phyloP scores from a whole-genome alignment of 2,888 invertebrate species.

The Monopis laevigella region DNA sequence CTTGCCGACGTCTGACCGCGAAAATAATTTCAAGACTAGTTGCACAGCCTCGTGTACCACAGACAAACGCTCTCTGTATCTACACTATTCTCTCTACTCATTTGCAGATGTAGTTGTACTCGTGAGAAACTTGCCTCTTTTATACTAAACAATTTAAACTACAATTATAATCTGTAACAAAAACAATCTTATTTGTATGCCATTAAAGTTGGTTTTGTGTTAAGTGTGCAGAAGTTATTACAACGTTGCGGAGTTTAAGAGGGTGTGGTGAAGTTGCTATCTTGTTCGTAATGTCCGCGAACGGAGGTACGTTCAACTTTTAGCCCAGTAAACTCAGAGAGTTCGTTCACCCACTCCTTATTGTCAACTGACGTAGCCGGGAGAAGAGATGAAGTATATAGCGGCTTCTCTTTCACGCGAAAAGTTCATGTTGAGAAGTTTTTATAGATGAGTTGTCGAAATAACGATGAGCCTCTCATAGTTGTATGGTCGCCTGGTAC shows the following conservation, averaged over 20 bases:
- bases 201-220: background rate
- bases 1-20: conserved; percentile 59
- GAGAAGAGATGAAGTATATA: conserved; percentile 39
- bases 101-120: conserved; percentile 51
- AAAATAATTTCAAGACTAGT: conserved; percentile 66
- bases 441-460: conserved; percentile 52
- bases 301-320: conserved; percentile 68
- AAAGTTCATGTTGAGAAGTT: conserved; percentile 57
- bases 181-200: background rate
- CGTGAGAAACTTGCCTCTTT: conserved; percentile 58
- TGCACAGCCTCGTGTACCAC: conserved; percentile 48
- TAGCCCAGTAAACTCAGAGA: conserved; percentile 67
- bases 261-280: conserved; percentile 63
- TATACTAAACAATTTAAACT: conserved; percentile 30
- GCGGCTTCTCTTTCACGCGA: conserved; percentile 38
- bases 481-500: conserved; percentile 54
- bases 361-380: conserved; percentile 63
- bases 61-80: conserved; percentile 32
- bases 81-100: conserved; percentile 52
- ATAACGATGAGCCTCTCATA: conserved; percentile 47
- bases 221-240: conserved; percentile 35
- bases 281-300: conserved; percentile 68
- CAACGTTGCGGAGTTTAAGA: conserved; percentile 27
- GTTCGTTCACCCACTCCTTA: conserved; percentile 66
- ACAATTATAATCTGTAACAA: conserved; percentile 15